Conservation (phyloP, 2,888 invertebrate genomes). For the Schrankia costaestrigalis region DNA sequence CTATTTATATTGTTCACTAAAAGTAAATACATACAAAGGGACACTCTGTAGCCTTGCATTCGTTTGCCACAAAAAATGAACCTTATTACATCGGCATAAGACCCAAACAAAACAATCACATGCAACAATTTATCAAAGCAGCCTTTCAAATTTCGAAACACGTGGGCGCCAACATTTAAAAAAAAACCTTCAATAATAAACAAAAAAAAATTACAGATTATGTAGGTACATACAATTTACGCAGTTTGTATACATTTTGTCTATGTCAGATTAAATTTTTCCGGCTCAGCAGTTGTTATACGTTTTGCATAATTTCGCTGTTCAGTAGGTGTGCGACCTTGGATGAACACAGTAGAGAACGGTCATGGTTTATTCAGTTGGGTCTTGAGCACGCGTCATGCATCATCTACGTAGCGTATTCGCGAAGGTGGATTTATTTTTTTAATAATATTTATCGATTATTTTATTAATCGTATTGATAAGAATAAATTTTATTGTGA, state of each 20-base stretch:
- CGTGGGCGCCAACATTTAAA: neutral
- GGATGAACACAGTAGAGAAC: slow-evolving; percentile 29
- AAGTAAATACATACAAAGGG: no score
- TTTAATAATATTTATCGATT: slow-evolving; percentile 22
- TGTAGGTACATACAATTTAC: neutral
- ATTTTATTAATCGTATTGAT: slow-evolving; percentile 6
- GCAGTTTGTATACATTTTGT: slow-evolving; percentile 5
- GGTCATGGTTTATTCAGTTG: slow-evolving; percentile 55
- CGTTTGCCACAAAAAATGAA: slow-evolving; percentile 7
- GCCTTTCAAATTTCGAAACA: slow-evolving; percentile 31
- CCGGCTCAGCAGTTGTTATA: slow-evolving; percentile 43
- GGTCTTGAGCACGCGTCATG: slow-evolving; percentile 57
- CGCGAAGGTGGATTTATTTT: slow-evolving; percentile 53
- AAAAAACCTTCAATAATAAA: neutral
- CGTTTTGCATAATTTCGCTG: slow-evolving; percentile 52
- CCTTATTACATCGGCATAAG: slow-evolving; percentile 14
- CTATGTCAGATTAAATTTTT: slow-evolving; percentile 33
- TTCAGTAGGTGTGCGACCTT: slow-evolving; percentile 42
- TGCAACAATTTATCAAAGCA: slow-evolving; percentile 26
- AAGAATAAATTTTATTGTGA: slow-evolving; percentile 2
- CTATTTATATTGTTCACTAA: no score
- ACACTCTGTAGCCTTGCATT: slow-evolving; percentile 16
- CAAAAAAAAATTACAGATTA: no score
- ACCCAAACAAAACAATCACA: slow-evolving; percentile 8
- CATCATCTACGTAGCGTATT: slow-evolving; percentile 74